Evolutionary conservation across 2,888 invertebrate genomes (phyloP), one percentile per base, ranked within the genome.

Genomic region (Pyrgus malvae): DNA sequence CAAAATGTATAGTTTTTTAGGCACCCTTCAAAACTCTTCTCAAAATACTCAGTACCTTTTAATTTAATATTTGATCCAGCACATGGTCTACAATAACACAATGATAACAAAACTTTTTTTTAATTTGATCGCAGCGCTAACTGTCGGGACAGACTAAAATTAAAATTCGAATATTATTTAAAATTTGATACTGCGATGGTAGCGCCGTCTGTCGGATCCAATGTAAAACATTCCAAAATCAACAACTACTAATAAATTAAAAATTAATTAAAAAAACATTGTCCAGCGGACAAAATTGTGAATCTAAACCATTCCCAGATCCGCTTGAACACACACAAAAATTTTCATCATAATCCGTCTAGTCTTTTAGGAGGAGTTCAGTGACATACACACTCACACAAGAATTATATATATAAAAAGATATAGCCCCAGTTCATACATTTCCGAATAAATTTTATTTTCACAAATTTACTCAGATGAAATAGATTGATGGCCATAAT

Each of bases 221-320:
- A 46, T 46, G 46, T 31, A 33, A 46, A 46, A 46, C 46, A 46
- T 46, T 46, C 46, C 33, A 33, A 46, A 46, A 46, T 46, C 33
- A 46, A 46, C 31, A 46, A 46, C 25, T 38, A 38, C 33, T 21
- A n/a, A n/a, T n/a, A n/a, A n/a, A n/a, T n/a, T n/a, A n/a, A n/a
- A n/a, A n/a, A n/a, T n/a, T n/a, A n/a, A n/a, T n/a, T n/a, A n/a
- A n/a, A n/a, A n/a, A n/a, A n/a, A n/a, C n/a, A n/a, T n/a, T n/a
- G n/a, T n/a, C n/a, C n/a, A n/a, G n/a, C n/a, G n/a, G n/a, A n/a
- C n/a, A n/a, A n/a, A n/a, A n/a, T n/a, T n/a, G n/a, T n/a, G n/a
- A n/a, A n/a, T n/a, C n/a, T n/a, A n/a, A n/a, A n/a, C n/a, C n/a
- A n/a, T n/a, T n/a, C n/a, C n/a, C n/a, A n/a, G n/a, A n/a, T n/a